Base-by-base conservation (phyloP, 2,888 invertebrate species). In the Calameuta filiformis region DNA sequence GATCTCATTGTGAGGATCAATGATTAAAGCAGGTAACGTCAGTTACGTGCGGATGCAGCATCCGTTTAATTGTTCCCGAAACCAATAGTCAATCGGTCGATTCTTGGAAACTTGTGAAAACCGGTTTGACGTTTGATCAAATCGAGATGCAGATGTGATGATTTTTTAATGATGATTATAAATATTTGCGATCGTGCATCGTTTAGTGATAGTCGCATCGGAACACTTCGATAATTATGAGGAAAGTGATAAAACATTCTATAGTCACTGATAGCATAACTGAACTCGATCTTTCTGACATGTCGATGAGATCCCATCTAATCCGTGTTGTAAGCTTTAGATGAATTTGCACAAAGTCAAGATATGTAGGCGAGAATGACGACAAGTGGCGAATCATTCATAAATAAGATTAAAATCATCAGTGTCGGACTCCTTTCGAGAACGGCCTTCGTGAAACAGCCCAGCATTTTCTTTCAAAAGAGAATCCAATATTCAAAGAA, bases 1-100 rank as follows among this genome's bases (percentile, higher is more conserved):
- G 80, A 79, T 83, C 79, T 79, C 79, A 75, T 79, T 80, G 77
- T 77, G 78, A 77, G 76, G 79, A 75, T 73, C 78, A 69, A 73
- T 78, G 80, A 79, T 81, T 76, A 77, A 76, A 75, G 73, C 82
- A 82, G 40, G 40, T 56, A 56, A 56, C 9, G 23, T 56, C 40
- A 23, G 40, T 56, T 56, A 56, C 40, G 40, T 56, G 23, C 23
- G 40, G 40, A 15, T 56, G 40, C 40, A 56, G 40, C 40, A 56
- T 56, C 40, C 40, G 40, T 56, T 56, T 56, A 81, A 81, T 73
- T 79, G 40, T 77, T 80, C 76, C 79, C 76, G 76, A 75, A 80
- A 77, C 75, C 73, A 79, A 80, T 82, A 78, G 84, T 79, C 69
- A 79, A 75, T 84, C 40, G 23, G 0, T 56, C 15, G 15, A 56